Percentiles rank a stretch among this genome's conserved stretches.
Evolutionary conservation across 2,113 vertebrate genomes (phyloP).

Genomic region (Mionectes macconnelli): DNA sequence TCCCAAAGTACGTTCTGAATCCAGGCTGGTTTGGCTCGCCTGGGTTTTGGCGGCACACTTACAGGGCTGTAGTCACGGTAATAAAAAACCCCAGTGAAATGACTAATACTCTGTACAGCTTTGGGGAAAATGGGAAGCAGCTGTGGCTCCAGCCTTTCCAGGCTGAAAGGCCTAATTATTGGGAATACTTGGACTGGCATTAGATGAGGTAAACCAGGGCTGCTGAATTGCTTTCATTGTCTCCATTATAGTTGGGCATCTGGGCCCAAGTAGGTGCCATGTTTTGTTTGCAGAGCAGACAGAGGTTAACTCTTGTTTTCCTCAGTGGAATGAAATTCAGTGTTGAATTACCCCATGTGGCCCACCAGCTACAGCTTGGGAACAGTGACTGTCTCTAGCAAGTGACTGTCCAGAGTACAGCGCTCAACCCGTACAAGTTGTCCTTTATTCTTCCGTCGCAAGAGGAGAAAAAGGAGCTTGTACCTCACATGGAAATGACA

Average conservation of each 20-base stretch:
- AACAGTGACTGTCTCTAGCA: background rate
- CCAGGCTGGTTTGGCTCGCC: background rate
- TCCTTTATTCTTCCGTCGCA: background rate
- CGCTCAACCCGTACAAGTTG: background rate
- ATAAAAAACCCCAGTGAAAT: conserved; percentile 34
- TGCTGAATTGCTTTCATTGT: conserved; percentile 40
- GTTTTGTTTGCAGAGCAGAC: background rate
- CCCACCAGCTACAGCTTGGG: background rate
- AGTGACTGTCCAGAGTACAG: background rate
- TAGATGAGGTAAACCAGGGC: conserved; percentile 33
- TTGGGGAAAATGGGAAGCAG: conserved; percentile 55
- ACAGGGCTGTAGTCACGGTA: background rate
- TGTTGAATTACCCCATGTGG: background rate
- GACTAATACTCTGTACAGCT: conserved; percentile 59
- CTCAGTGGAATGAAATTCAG: background rate
- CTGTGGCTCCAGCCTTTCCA: conserved; percentile 58
- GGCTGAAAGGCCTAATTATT: conserved; percentile 61
- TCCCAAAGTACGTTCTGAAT: background rate
- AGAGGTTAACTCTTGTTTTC: conserved; percentile 23
- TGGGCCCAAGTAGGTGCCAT: conserved; percentile 27
- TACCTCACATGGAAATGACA: background rate
- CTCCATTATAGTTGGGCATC: background rate
- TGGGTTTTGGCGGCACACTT: background rate
- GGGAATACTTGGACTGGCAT: conserved; percentile 46
- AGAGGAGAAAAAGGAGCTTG: background rate